Conservation (phyloP, 2,888 invertebrate genomes). For the Eupithecia centaureata region DNA sequence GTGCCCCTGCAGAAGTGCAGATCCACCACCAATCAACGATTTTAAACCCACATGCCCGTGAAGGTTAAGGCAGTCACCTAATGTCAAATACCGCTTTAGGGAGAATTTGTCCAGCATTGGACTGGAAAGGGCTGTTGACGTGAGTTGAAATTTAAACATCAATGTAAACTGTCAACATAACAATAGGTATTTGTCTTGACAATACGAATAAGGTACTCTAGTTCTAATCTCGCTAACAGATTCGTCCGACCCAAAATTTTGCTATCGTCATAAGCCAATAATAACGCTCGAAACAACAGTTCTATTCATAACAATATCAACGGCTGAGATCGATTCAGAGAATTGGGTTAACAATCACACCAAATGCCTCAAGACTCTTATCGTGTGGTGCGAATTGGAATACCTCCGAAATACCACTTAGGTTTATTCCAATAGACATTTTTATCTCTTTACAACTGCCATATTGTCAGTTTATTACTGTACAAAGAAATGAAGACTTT, state of each 20-base stretch:
- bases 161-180: background rate
- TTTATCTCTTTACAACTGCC: background rate
- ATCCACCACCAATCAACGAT: background rate
- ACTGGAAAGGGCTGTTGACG: background rate
- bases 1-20: background rate
- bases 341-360: slow-evolving; percentile 39
- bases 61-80: background rate
- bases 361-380: slow-evolving; percentile 32
- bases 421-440: background rate
- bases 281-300: slow-evolving; percentile 21
- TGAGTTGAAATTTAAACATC: background rate
- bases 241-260: background rate
- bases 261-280: slow-evolving; percentile 5
- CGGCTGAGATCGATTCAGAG: slow-evolving; percentile 30
- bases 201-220: background rate
- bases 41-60: background rate
- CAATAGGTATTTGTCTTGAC: background rate
- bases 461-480: background rate
- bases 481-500: background rate
- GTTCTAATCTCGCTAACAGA: background rate
- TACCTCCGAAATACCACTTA: slow-evolving; percentile 13
- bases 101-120: background rate
- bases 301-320: slow-evolving; percentile 24
- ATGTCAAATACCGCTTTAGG: background rate
- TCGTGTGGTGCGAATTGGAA: slow-evolving; percentile 27